Conservation (phyloP, 2,888 invertebrate genomes). For the Megaustenia siamemsis region DNA sequence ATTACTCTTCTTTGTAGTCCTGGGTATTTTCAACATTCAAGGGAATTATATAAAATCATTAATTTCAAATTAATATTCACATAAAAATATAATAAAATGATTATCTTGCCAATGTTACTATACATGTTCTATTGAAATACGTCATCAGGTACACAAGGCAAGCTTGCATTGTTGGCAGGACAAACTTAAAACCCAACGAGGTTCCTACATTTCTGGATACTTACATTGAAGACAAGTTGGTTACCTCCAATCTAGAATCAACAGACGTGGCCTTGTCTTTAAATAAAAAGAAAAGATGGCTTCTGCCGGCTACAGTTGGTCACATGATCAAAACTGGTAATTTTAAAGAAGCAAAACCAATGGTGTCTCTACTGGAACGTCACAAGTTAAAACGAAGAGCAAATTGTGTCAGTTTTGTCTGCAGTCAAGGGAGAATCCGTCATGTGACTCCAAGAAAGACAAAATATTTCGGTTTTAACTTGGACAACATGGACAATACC, state of each 20-base stretch:
- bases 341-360: conserved; percentile 28
- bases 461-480: conserved; percentile 50
- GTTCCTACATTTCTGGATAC: background rate
- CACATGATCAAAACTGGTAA: conserved; percentile 54
- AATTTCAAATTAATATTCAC: too few relatives aligned
- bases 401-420: conserved; percentile 55
- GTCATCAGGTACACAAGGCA: conserved; percentile 44
- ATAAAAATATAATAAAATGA: too few relatives aligned
- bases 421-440: conserved; percentile 40
- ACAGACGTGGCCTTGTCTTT: conserved; percentile 64
- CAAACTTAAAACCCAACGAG: conserved; percentile 17
- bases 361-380: conserved; percentile 54
- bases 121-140: background rate
- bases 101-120: too few relatives aligned
- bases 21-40: too few relatives aligned
- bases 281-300: conserved; percentile 72
- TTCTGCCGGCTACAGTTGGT: conserved; percentile 62
- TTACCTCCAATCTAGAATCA: conserved; percentile 14
- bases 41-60: too few relatives aligned
- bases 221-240: background rate
- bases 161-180: conserved; percentile 38
- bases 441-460: conserved; percentile 27
- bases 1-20: too few relatives aligned
- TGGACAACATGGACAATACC: conserved; percentile 20
- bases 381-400: conserved; percentile 59